Evolutionary conservation across 2,888 invertebrate species (phyloP), one percentile per base, ranked within the genome.

Genomic region (Aphodius sticticus): DNA sequence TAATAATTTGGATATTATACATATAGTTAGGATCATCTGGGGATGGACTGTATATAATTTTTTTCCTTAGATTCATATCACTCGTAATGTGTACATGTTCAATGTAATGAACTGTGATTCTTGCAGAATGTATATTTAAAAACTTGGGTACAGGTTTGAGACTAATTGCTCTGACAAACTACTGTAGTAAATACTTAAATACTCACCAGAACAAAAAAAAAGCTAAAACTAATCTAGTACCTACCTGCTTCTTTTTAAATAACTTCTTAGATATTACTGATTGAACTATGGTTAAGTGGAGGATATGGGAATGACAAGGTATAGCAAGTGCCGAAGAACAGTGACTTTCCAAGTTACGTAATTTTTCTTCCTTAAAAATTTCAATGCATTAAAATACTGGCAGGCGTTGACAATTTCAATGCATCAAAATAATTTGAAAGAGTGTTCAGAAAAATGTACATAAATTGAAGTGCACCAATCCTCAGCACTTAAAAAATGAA

Each of bases 261-360:
- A 53, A 12, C 4, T 7, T 53, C 12, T 53, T 12, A 53, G 9
- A 53, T 53, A 53, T 53, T 53, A 53, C 53, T 53, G 26, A 26
- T 26, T 26, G 1, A 26, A 26, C 26, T 53, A 53, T 53, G 53
- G 9, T 9, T 53, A 53, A 53, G 53, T 53, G 53, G 12, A 53
- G 53, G 53, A 53, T 53, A 5, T 15, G 74, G 35, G 37, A 79
- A 69, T 78, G 35, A 76, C 26, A 69, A 71, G 74, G 78, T 35
- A 80, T 77, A 81, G 71, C 76, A 85, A 88, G 94, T 94, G 94
- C 94, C 94, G 94, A 94, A 94, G 94, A 94, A 94, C 94, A 94
- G 94, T 94, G 94, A 94, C 94, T 93, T 89, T 91, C 91, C 91
- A 91, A 91, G 91, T 90, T 88, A 88, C 87, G 88, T 88, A 88